Percentiles rank a stretch among this genome's conserved stretches.
phyloP scores from a whole-genome alignment of 1,140 invertebrate species.

The Panagrolaimus sp. region DNA sequence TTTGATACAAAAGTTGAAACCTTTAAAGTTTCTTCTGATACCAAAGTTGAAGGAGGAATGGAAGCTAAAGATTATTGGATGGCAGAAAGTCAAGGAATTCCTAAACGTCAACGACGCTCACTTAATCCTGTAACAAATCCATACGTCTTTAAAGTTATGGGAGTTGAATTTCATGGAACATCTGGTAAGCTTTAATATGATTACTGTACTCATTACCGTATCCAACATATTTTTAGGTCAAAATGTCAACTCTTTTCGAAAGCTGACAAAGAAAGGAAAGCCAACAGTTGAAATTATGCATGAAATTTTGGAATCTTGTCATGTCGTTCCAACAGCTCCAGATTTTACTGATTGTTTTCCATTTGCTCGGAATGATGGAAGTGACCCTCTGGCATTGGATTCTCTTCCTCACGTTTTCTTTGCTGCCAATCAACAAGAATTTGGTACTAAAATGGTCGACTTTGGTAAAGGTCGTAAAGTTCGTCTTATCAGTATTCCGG shows the following conservation, averaged over 20 bases:
- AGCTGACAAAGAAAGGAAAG: constrained; percentile 18
- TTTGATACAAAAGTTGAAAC: no score
- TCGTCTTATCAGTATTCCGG: constrained; percentile 32
- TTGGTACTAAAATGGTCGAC: constrained; percentile 66
- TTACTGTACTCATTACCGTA: no score
- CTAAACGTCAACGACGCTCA: neutral
- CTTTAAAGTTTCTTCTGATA: neutral
- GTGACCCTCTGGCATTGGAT: constrained; percentile 81
- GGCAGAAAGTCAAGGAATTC: neutral
- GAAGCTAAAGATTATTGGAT: neutral
- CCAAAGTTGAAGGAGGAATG: neutral
- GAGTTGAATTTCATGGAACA: constrained; percentile 38
- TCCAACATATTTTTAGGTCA: constrained; percentile 29
- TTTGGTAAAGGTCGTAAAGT: constrained; percentile 17
- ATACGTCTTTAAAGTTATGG: constrained; percentile 33
- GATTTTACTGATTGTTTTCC: constrained; percentile 70
- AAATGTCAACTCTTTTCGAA: constrained; percentile 35
- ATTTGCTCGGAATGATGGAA: constrained; percentile 65
- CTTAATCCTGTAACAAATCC: constrained; percentile 42
- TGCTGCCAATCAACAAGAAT: constrained; percentile 75
- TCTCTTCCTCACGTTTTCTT: constrained; percentile 84
- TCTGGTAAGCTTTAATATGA: constrained; percentile 19
- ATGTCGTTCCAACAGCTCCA: constrained; percentile 39
- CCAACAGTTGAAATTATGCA: constrained; percentile 32
- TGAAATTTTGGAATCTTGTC: constrained; percentile 20